Percentiles rank a stretch among this genome's conserved stretches.
Evolutionary conservation across 2,113 vertebrate species (phyloP).

Genomic region (Anarrhichthys ocellatus): DNA sequence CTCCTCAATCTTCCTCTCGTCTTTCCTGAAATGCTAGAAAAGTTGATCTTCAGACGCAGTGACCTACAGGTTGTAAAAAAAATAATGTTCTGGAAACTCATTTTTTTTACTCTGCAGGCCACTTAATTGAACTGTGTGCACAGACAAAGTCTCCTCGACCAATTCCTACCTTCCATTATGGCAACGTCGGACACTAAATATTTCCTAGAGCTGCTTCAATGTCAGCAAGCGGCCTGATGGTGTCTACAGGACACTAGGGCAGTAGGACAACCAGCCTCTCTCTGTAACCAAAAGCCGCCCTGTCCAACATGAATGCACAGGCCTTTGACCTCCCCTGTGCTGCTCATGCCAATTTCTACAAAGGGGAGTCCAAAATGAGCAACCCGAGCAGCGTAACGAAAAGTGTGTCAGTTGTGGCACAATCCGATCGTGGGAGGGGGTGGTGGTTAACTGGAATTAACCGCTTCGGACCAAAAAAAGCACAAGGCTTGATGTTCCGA

Average conservation of each 20-base stretch:
- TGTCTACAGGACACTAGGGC: slow-evolving; percentile 58
- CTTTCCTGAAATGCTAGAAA: slow-evolving; percentile 34
- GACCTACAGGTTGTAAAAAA: neutral
- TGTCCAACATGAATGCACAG: slow-evolving; percentile 26
- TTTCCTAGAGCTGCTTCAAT: slow-evolving; percentile 25
- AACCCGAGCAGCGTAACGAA: slow-evolving; percentile 41
- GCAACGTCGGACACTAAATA: slow-evolving; percentile 4
- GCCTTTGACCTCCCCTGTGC: slow-evolving; percentile 56
- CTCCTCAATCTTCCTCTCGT: neutral
- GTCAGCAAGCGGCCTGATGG: slow-evolving; percentile 30
- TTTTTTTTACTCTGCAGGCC: neutral
- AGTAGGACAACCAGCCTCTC: slow-evolving; percentile 61
- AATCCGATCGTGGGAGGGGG: slow-evolving; percentile 21
- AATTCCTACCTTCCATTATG: neutral
- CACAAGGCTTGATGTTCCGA: neutral
- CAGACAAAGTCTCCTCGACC: neutral
- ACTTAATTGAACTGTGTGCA: neutral
- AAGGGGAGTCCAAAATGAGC: slow-evolving; percentile 46
- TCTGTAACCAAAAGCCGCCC: slow-evolving; percentile 65
- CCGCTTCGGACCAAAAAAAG: neutral
- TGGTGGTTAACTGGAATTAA: slow-evolving; percentile 37
- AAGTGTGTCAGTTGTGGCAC: slow-evolving; percentile 50
- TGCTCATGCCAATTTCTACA: slow-evolving; percentile 59
- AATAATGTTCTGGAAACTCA: neutral
- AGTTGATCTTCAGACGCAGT: neutral